Base-by-base conservation (phyloP, 2,888 invertebrate species). In the Antheraea assamensis region DNA sequence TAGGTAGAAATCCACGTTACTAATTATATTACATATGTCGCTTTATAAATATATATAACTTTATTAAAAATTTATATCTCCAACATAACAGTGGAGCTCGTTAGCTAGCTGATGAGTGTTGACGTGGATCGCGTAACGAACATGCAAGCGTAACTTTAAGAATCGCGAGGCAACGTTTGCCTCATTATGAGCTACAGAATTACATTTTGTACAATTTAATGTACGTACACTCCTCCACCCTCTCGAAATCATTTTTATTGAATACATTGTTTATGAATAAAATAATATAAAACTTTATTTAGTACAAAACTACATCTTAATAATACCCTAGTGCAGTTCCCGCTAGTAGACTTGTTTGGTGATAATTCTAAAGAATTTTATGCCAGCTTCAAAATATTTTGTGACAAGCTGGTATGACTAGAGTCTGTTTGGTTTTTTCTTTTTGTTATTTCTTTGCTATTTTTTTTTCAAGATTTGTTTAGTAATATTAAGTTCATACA, bases 31-130 rank as follows among this genome's bases (percentile, higher is more conserved):
- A 2, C 3, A n/a, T n/a, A 21, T n/a, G 52, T 21, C 21, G 27
- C 3, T 27, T 27, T 27, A 61, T 61, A 61, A 61, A 27, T n/a
- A 27, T 27, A 24, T 24, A 64, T 19, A 30, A 30, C 8, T 30
- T 30, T 30, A 64, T 64, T 64, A 64, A 64, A 61, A 61, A 64
- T 27, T 2, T 42, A 64, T 30, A 30, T 64, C 61, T 27, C 27
- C 27, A 64, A 61, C 27, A 61, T 61, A 61, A 30, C 30, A 30
- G 61, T 17, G 61, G 27, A 64, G 61, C 61, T 64, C 61, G 61
- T 64, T 64, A 64, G 61, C 17, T 64, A 27, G 30, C 27, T 64
- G 30, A 64, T 64, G 30, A 64, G 61, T 27, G 61, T 17, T 64
- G 30, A 15, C 61, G 27, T 27, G 61, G 30, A 5, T 5, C 30